A percentile compares a stretch with the other conserved stretches of the same genome.
Evolutionary conservation across 1,140 invertebrate genomes (phyloP).

Genomic region (Steinernema feltiae): DNA sequence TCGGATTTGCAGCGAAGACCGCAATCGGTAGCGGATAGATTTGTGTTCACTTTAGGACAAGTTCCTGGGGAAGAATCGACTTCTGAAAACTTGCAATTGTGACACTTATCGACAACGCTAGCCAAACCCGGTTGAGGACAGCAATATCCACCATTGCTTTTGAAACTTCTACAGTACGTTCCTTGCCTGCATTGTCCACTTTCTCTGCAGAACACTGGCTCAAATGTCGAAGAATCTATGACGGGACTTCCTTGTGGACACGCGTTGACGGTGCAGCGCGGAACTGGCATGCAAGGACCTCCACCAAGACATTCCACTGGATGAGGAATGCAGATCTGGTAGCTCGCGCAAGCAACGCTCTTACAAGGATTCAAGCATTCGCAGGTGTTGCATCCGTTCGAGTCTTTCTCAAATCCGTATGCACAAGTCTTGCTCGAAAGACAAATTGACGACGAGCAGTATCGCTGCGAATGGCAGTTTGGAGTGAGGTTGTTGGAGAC

Average conservation of each 20-base stretch:
- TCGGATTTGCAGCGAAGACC: conserved; percentile 33
- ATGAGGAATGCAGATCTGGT: conserved; percentile 43
- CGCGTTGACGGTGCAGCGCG: conserved; percentile 42
- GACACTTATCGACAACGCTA: neutral
- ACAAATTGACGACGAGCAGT: conserved; percentile 9
- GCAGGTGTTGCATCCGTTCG: conserved; percentile 43
- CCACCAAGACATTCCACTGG: conserved; percentile 35
- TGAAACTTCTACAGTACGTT: conserved; percentile 34
- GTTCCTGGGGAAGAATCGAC: conserved; percentile 24
- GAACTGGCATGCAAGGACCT: conserved; percentile 32
- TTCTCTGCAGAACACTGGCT: conserved; percentile 27
- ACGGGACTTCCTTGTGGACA: conserved; percentile 31
- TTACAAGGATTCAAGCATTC: conserved; percentile 47
- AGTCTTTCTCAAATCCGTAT: conserved; percentile 44
- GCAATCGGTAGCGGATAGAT: conserved; percentile 19
- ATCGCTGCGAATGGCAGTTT: conserved; percentile 27
- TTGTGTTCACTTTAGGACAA: conserved; percentile 30
- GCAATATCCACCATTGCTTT: conserved; percentile 31
- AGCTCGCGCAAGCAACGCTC: conserved; percentile 35
- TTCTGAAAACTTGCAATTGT: conserved; percentile 20
- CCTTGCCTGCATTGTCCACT: conserved; percentile 16
- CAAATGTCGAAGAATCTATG: conserved; percentile 27
- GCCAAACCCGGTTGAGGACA: conserved; percentile 31
- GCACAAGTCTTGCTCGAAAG: conserved; percentile 25
- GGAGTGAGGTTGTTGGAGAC: conserved; percentile 30